Conservation (phyloP, 2,113 vertebrate species). For the Recurvirostra avosetta region DNA sequence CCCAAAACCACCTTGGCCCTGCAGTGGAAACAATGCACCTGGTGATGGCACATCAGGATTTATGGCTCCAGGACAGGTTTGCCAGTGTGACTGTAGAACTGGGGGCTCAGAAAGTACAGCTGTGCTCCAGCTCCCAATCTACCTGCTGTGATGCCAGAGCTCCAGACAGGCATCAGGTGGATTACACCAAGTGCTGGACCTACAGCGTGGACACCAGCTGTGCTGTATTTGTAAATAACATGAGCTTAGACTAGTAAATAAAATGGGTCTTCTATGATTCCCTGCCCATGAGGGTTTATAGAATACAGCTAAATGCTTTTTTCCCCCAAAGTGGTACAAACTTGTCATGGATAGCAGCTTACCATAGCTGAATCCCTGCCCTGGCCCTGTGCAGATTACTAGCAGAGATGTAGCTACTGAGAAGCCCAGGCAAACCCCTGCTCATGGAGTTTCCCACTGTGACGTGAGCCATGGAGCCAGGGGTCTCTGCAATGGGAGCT, state of each 20-base stretch:
- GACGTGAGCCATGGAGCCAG: rapidly evolving
- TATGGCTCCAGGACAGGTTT: not conserved
- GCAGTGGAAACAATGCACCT: not conserved
- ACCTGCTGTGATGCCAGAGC: not conserved
- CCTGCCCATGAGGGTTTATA: not conserved
- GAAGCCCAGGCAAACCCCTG: not conserved
- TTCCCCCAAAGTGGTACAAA: not conserved
- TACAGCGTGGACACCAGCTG: not conserved
- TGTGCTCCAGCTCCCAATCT: not conserved
- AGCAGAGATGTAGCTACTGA: not conserved
- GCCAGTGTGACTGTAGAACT: not conserved
- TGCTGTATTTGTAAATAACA: not conserved
- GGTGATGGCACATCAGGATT: not conserved
- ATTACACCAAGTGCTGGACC: not conserved
- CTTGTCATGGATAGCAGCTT: not conserved
- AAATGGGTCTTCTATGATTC: not conserved
- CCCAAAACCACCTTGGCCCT: not conserved
- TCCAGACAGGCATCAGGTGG: not conserved
- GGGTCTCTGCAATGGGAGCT: rapidly evolving
- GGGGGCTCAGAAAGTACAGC: not conserved
- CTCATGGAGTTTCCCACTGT: rapidly evolving
- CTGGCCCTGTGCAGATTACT: not conserved
- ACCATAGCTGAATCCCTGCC: not conserved
- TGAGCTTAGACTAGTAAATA: not conserved
- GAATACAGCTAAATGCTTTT: not conserved